Evolutionary conservation across 2,888 invertebrate genomes (phyloP), one percentile per base, ranked within the genome.

Genomic region (Graphium colonna): DNA sequence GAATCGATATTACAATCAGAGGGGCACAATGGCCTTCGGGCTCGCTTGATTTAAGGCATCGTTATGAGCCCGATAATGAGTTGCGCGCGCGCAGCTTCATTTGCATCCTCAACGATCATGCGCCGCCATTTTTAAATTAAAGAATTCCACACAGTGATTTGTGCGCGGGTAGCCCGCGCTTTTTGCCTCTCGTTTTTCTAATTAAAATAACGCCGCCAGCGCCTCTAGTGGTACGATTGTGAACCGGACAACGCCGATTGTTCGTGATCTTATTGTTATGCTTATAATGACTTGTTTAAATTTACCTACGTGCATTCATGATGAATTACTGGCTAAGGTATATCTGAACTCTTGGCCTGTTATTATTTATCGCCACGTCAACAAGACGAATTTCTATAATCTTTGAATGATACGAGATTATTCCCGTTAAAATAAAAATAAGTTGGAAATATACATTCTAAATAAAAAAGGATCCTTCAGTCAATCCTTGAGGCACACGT

Each of bases 21-120:
- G 62, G 63, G 81, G 79, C 36, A 84, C 82, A 83, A 83, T 84
- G 79, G 79, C 78, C 82, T 72, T 70, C 70, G 79, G 79, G 83
- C 77, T 73, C 73, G 77, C 69, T 76, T 84, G 86, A 87, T 84
- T 86, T 85, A 84, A 84, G 77, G 70, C 73, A 77, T 83, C 80
- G 84, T 85, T 83, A 82, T 75, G 78, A 74, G 69, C 63, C 69
- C 73, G 70, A 75, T 85, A 85, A 84, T 85, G 86, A 86, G 85
- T 72, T 82, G 84, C 80, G 79, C 79, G 79, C 78, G 77, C 63
- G 66, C 63, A 69, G 76, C 63, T 68, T 71, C 71, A 68, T 68
- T 71, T 71, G 68, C 68, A 68, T 51, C 67, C 63, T 60, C 65
- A 21, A 65, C 69, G 72, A 75, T 76, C 76, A 77, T 73, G 73